Evolutionary conservation across 2,113 vertebrate species (phyloP).

Genomic region (human): DNA sequence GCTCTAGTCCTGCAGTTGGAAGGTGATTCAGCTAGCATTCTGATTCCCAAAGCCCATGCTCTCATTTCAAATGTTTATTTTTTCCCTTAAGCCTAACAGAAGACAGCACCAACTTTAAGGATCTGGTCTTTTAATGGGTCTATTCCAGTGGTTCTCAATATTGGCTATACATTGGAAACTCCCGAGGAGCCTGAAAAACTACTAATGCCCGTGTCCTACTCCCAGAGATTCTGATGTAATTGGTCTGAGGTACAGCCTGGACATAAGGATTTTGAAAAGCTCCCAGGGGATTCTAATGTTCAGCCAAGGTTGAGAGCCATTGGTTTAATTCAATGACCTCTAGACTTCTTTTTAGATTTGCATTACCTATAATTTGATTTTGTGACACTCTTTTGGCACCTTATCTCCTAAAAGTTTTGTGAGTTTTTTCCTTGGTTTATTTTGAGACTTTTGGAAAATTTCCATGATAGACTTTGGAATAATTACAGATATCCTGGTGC

Average conservation of each 20-base stretch:
- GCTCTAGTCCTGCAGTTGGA: neutral
- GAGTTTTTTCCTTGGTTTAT: neutral
- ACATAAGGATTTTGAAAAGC: neutral
- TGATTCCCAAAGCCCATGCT: neutral
- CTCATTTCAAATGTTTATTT: neutral
- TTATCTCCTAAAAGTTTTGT: slow-evolving; percentile 28
- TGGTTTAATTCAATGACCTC: neutral
- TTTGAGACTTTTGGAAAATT: slow-evolving; percentile 47
- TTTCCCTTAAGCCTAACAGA: neutral
- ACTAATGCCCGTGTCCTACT: neutral
- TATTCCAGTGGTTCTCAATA: neutral
- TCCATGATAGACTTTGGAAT: slow-evolving; percentile 14
- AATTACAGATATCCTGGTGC: slow-evolving; percentile 41
- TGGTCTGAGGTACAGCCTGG: neutral
- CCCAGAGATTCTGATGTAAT: neutral
- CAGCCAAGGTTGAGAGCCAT: neutral
- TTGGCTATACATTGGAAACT: neutral
- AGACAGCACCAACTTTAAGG: neutral
- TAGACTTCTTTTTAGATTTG: slow-evolving; percentile 4
- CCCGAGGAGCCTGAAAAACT: neutral
- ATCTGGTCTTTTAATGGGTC: neutral
- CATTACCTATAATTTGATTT: slow-evolving; percentile 28
- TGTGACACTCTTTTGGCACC: neutral
- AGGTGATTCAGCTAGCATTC: neutral
- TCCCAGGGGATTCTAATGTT: neutral